Conservation (phyloP, 2,113 vertebrate species). For the chimpanzee (Pan troglodytes) region NHGRI_mPanTro3-v2.1_pri NC_072402.2:154999501-155000000, state of each 20-base stretch:
- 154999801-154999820: not conserved
- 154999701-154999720: slow-evolving; percentile 43
- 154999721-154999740: not conserved
- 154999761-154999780: not conserved
- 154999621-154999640: slow-evolving; percentile 3
- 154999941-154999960: not conserved
- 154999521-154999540: slow-evolving; percentile 75
- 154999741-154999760: not conserved
- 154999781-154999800: not conserved
- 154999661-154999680: slow-evolving; percentile 75
- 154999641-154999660: slow-evolving; percentile 84
- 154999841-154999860: not conserved
- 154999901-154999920: not conserved
- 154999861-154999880: not conserved
- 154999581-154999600: slow-evolving; percentile 67
- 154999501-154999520: slow-evolving; percentile 89
- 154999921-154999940: not conserved
- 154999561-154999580: slow-evolving; percentile 72
- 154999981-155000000: not conserved
- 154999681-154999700: slow-evolving; percentile 82
- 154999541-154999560: slow-evolving; percentile 73
- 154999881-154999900: fast-evolving
- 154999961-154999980: fast-evolving
- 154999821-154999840: not conserved
- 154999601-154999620: not conserved